Evolutionary conservation across 2,113 vertebrate species (phyloP).

Genomic region (Hymenochirus boettgeri): DNA sequence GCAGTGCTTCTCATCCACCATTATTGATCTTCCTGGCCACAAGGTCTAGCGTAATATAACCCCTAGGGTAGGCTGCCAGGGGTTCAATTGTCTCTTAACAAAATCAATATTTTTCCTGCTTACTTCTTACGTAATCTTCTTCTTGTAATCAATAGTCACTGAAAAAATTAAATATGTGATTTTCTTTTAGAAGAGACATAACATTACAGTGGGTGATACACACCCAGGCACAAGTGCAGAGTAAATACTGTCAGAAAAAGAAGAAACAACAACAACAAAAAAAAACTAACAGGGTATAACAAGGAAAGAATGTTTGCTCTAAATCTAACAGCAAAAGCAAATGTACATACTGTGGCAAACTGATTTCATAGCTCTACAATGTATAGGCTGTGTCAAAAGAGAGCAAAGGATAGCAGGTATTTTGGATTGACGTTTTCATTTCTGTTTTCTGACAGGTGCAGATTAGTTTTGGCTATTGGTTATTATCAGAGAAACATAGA

Average conservation of each 20-base stretch:
- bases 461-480: slow-evolving; percentile 42
- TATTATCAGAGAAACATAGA: slow-evolving; percentile 48
- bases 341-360: no score
- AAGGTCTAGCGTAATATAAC: slow-evolving; percentile 3
- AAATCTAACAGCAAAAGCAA: neutral
- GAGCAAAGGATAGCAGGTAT: neutral
- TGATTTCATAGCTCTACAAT: no score
- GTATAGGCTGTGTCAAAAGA: no score
- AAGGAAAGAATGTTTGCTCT: slow-evolving; percentile 25
- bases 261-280: neutral
- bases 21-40: slow-evolving; percentile 14
- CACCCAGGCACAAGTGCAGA: neutral
- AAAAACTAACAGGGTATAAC: slow-evolving; percentile 37
- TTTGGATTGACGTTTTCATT: slow-evolving; percentile 46
- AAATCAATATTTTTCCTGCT: slow-evolving; percentile 37
- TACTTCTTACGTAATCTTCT: slow-evolving; percentile 25
- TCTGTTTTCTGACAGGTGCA: slow-evolving; percentile 61
- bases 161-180: slow-evolving; percentile 39
- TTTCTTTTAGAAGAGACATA: slow-evolving; percentile 33
- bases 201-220: slow-evolving; percentile 5
- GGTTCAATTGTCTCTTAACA: slow-evolving; percentile 12
- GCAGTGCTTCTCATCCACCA: neutral
- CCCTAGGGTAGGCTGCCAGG: neutral
- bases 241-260: neutral
- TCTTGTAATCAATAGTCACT: slow-evolving; percentile 24